Evolutionary conservation across 2,797 vertebrate genomes (phyloP).

Genomic region (Xenopus petersii): DNA sequence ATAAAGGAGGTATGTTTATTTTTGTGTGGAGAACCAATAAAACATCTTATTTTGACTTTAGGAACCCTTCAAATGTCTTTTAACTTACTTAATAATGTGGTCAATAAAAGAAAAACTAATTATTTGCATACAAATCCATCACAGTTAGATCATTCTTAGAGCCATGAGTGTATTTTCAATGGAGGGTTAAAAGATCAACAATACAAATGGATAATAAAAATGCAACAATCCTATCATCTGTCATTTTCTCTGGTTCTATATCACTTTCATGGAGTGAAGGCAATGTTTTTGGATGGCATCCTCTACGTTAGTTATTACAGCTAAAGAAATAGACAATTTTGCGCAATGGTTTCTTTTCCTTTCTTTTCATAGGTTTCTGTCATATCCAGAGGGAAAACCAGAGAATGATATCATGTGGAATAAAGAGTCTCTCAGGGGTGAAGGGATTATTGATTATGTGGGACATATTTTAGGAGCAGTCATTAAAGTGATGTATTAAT

Average conservation of each 20-base stretch:
- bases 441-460: conserved; percentile 36
- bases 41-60: too few relatives aligned
- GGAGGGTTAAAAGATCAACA: background rate
- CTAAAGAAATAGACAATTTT: background rate
- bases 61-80: too few relatives aligned
- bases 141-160: too few relatives aligned
- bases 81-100: too few relatives aligned
- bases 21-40: too few relatives aligned
- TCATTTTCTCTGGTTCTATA: background rate
- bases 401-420: conserved; percentile 21
- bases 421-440: conserved; percentile 28
- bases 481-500: conserved; percentile 39
- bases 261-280: background rate
- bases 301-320: too few relatives aligned
- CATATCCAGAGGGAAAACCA: conserved; percentile 15
- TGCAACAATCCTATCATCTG: background rate
- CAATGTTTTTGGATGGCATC: background rate
- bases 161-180: too few relatives aligned
- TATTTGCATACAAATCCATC: too few relatives aligned
- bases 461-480: conserved; percentile 31
- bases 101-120: too few relatives aligned
- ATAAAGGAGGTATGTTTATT: too few relatives aligned
- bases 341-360: conserved; percentile 12
- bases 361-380: conserved; percentile 16
- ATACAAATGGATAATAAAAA: background rate